A percentile compares a stretch with the other conserved stretches of the same genome.
phyloP scores from a whole-genome alignment of 2,888 invertebrate genomes.

The Torymus tubicola region DNA sequence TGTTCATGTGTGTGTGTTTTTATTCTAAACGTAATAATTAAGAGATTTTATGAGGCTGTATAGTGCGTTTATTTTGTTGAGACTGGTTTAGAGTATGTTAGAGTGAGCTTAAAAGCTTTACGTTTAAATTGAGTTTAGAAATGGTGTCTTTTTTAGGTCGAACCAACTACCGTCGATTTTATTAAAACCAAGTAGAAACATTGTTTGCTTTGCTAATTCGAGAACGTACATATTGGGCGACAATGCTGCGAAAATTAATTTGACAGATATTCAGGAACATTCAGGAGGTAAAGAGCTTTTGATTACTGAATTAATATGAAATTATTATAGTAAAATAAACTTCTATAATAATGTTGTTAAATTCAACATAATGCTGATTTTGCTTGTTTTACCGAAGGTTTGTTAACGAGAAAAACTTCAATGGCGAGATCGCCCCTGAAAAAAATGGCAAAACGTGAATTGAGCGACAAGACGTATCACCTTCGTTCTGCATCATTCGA shows the following conservation, averaged over 20 bases:
- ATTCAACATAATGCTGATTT: too few species aligned
- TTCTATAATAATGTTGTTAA: too few species aligned
- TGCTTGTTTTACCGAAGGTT: not conserved
- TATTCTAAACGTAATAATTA: too few species aligned
- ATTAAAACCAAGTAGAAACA: constrained; percentile 6
- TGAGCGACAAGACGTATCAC: not conserved
- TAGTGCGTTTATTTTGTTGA: too few species aligned
- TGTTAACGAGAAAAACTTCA: constrained; percentile 13
- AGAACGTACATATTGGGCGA: not conserved
- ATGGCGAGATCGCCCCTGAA: constrained; percentile 26
- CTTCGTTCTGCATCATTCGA: constrained; percentile 28
- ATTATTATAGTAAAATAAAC: too few species aligned
- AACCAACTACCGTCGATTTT: constrained; percentile 34
- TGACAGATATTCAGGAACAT: not conserved
- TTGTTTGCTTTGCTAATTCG: not conserved
- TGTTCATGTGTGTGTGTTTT: too few species aligned
- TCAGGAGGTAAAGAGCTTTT: constrained; percentile 13
- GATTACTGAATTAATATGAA: not conserved
- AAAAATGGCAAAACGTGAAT: constrained; percentile 26
- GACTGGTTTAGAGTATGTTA: too few species aligned
- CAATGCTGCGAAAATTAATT: not conserved
- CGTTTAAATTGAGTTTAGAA: too few species aligned
- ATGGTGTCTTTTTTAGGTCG: not conserved
- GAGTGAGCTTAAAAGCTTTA: too few species aligned
- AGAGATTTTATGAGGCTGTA: too few species aligned